Base-by-base conservation (phyloP, 1,140 invertebrate genomes). In the Euschistus heros region DNA sequence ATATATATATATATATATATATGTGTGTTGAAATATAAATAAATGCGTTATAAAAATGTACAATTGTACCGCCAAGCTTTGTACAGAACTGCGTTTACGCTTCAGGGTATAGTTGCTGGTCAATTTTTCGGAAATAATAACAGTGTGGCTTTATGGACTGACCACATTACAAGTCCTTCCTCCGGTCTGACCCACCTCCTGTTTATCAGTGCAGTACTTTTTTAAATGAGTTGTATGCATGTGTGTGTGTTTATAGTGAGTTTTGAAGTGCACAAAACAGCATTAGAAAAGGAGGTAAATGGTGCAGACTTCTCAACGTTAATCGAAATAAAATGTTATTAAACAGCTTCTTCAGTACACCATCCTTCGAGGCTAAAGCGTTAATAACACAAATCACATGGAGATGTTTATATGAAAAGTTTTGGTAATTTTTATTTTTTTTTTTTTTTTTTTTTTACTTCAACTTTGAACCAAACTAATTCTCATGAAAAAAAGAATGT, bases 261-360 rank as follows among this genome's bases (percentile, higher is more conserved):
- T 37, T 61, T 61, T 37, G 59, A 37, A 22, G 59, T 33, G 30
- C 59, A 33, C 27, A 30, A 61, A 50, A 57, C 54, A 57, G 54
- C 54, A 57, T 57, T 24, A 57, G 18, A 24, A 57, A 57, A 57
- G 54, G 54, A 24, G 54, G 54, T 10, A 57, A 24, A 57, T 7
- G 24, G 15, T 8, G 54, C 54, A 57, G 24, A 57, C 24, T 57
- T 24, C 33, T 37, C 33, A 37, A 37, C 33, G 15, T 57, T 57
- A 22, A 24, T 57, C 20, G 18, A 26, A 57, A 57, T 22, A 17
- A 24, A 57, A 57, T 57, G 24, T 57, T 24, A 22, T 24, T 13
- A 24, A 37, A 61, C 50, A 66, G 66, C 66, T 67, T 67, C 47
- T 67, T 66, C 61, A 22, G 63, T 44, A 67, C 61, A 63, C 61